Conservation (phyloP, 2,797 vertebrate species). For the Aldrovandia affinis region DNA sequence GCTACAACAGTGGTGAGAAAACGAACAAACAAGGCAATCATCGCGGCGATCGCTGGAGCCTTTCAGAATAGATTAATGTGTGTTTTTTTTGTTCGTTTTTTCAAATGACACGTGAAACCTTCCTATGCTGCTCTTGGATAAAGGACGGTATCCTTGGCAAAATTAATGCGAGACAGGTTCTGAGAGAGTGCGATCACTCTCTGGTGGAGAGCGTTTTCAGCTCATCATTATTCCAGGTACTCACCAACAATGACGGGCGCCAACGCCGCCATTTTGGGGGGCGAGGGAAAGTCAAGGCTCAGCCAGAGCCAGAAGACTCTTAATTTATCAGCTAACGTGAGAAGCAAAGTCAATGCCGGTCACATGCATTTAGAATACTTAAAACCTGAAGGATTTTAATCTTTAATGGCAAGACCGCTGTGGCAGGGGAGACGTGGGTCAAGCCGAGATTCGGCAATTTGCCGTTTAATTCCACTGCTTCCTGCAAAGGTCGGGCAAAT, state of each 20-base stretch:
- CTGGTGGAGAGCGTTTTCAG: background rate
- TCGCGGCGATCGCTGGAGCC: background rate
- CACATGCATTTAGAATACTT: constrained; percentile 50
- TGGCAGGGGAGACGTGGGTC: constrained; percentile 48
- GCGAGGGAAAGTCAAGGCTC: background rate
- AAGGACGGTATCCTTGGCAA: background rate
- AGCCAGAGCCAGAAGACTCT: constrained; percentile 32
- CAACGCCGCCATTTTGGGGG: background rate
- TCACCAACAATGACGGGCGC: background rate
- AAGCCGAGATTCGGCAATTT: constrained; percentile 38
- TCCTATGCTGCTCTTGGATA: background rate
- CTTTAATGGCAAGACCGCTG: constrained; percentile 57
- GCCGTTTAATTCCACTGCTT: constrained; percentile 38
- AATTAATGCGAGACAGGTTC: background rate
- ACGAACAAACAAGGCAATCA: background rate
- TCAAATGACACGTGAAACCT: background rate
- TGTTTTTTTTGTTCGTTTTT: background rate
- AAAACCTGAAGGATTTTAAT: constrained; percentile 56
- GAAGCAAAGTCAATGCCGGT: constrained; percentile 39
- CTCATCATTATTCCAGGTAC: background rate
- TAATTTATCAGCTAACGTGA: constrained; percentile 61
- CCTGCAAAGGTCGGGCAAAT: constrained; percentile 10
- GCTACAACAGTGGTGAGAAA: too few relatives aligned
- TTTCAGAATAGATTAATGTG: background rate
- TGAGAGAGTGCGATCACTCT: too few relatives aligned